These are phyloP conservation scores for Hetaerina americana DNA, from an alignment of 1,140 invertebrate species.

Conservation along the genomic window DNA sequence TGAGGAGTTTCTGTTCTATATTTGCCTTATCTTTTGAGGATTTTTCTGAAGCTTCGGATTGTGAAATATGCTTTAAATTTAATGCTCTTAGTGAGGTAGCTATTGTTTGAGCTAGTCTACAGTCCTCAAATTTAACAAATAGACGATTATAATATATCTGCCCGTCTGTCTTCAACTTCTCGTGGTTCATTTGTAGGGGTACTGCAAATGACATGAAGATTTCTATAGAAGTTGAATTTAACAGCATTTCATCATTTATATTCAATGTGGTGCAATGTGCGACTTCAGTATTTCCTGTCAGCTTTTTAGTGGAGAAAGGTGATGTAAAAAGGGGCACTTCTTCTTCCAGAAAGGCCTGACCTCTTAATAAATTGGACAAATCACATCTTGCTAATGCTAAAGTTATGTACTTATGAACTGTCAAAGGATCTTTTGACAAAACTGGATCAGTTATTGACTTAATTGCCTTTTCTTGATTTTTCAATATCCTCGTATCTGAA, in stretches of 20 bases:
- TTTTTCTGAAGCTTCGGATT: too few relatives aligned
- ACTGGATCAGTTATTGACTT: background rate
- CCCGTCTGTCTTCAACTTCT: background rate
- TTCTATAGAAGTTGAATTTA: background rate
- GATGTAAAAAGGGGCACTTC: background rate
- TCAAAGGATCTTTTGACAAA: background rate
- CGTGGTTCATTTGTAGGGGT: background rate
- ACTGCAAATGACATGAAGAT: background rate
- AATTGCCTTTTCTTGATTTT: background rate
- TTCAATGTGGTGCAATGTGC: background rate
- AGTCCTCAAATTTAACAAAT: background rate
- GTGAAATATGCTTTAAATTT: too few relatives aligned
- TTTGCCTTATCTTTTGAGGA: too few relatives aligned
- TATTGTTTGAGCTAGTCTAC: background rate
- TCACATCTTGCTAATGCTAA: background rate
- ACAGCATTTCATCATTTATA: background rate
- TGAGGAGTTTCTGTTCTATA: background rate
- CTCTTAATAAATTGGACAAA: background rate
- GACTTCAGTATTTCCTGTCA: background rate
- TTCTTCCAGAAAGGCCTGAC: background rate
- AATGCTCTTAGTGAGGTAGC: too few relatives aligned
- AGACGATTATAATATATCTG: background rate
- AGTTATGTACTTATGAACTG: background rate
- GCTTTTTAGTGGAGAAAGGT: background rate
- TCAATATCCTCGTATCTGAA: too few relatives aligned